A percentile compares a stretch with the other conserved stretches of the same genome.
Conservation (phyloP, 2,797 vertebrate species). For the Micromesistius poutassou region DNA sequence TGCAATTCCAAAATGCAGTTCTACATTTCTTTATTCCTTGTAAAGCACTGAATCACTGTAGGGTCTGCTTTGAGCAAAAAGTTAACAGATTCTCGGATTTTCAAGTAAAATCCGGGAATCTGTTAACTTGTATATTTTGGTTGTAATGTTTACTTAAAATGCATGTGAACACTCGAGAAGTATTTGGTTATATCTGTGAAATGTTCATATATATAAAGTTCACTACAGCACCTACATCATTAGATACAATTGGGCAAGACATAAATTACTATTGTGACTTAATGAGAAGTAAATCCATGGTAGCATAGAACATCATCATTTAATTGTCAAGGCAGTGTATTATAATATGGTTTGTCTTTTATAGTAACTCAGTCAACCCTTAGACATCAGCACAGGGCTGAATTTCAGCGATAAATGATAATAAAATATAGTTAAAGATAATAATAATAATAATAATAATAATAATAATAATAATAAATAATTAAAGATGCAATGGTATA, state of each 20-base stretch:
- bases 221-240: background rate
- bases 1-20: background rate
- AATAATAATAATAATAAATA: background rate
- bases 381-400: background rate
- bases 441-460: too few species aligned
- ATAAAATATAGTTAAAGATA: background rate
- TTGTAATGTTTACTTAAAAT: background rate
- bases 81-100: too few species aligned
- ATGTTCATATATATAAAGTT: background rate
- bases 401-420: background rate
- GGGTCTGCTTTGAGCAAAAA: background rate
- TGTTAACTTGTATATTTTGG: background rate
- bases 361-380: background rate
- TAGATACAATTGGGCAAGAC: background rate
- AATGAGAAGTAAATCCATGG: background rate
- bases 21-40: background rate
- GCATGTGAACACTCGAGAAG: background rate
- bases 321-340: background rate
- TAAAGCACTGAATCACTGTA: background rate
- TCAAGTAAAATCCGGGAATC: background rate
- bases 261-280: background rate
- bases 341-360: background rate
- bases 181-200: background rate
- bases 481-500: background rate
- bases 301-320: background rate